Evolutionary conservation across 2,888 invertebrate genomes (phyloP).

Genomic region (Trichogramma evanescens): DNA sequence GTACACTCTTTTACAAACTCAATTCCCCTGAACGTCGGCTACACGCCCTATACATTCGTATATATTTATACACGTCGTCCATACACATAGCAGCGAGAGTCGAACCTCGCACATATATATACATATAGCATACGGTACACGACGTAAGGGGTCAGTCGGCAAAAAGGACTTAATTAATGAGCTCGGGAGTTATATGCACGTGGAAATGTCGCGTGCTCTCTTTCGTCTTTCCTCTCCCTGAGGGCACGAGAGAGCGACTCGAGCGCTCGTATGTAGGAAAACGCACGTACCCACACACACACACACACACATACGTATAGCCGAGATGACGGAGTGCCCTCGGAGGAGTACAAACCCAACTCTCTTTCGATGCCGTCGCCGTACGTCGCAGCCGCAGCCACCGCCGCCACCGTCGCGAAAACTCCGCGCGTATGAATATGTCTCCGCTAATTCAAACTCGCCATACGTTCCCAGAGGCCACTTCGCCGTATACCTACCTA

Average conservation of each 20-base stretch:
- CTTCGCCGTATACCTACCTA: constrained; percentile 1
- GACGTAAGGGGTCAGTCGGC: constrained; percentile 29
- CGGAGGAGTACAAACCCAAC: constrained; percentile 34
- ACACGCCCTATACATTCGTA: too few species aligned
- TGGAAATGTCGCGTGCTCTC: constrained; percentile 21
- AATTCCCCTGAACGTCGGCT: too few species aligned
- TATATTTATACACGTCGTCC: constrained; percentile 9
- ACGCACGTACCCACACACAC: not conserved
- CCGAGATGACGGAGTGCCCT: constrained; percentile 48
- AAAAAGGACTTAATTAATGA: constrained; percentile 48
- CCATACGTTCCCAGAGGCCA: constrained; percentile 39
- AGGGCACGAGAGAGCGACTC: constrained; percentile 29
- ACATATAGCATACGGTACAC: too few species aligned
- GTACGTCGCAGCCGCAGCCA: too few species aligned
- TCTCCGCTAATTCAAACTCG: constrained; percentile 49
- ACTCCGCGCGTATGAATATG: constrained; percentile 48
- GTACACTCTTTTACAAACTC: too few species aligned
- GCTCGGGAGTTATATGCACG: constrained; percentile 19
- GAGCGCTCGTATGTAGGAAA: not conserved
- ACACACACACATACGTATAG: not conserved
- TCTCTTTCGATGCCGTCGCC: too few species aligned
- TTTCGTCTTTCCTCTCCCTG: constrained; percentile 35
- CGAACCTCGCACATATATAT: too few species aligned
- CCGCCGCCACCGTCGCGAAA: constrained; percentile 38
- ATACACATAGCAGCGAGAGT: too few species aligned